These are phyloP conservation scores for Calypte anna DNA, from an alignment of 2,113 vertebrate species.

Conservation along the genomic window DNA sequence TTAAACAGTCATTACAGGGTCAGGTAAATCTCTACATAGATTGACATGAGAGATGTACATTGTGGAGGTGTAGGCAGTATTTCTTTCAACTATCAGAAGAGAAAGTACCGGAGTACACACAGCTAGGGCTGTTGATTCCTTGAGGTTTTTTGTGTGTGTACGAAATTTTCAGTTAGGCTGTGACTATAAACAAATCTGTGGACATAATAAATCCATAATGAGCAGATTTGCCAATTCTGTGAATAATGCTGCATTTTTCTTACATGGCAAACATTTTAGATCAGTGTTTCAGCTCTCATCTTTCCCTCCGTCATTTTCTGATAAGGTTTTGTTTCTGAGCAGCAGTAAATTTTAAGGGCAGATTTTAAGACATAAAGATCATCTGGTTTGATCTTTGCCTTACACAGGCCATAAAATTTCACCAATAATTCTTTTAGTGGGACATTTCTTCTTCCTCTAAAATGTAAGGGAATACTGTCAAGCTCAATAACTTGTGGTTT, in stretches of 20 bases:
- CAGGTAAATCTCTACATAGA: background rate
- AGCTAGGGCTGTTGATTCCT: background rate
- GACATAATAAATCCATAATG: background rate
- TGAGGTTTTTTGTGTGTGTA: no score
- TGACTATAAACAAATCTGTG: background rate
- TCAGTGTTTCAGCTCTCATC: background rate
- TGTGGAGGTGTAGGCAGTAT: background rate
- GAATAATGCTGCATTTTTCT: background rate
- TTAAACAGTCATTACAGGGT: background rate
- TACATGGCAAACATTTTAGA: background rate
- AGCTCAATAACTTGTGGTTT: background rate
- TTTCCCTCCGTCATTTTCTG: background rate
- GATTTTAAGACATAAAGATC: conserved; percentile 13
- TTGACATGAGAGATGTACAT: background rate
- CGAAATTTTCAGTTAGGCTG: background rate
- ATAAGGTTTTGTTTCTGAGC: background rate
- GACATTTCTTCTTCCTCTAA: conserved; percentile 4
- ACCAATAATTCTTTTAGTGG: conserved; percentile 10
- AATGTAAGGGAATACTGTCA: conserved; percentile 33
- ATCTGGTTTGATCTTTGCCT: conserved; percentile 35
- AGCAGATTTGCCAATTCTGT: background rate
- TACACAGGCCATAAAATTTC: conserved; percentile 35
- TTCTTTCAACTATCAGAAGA: background rate
- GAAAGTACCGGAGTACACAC: background rate
- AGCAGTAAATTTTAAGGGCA: conserved; percentile 11